Base-by-base conservation (phyloP, 2,888 invertebrate species). In the Biston betularia region DNA sequence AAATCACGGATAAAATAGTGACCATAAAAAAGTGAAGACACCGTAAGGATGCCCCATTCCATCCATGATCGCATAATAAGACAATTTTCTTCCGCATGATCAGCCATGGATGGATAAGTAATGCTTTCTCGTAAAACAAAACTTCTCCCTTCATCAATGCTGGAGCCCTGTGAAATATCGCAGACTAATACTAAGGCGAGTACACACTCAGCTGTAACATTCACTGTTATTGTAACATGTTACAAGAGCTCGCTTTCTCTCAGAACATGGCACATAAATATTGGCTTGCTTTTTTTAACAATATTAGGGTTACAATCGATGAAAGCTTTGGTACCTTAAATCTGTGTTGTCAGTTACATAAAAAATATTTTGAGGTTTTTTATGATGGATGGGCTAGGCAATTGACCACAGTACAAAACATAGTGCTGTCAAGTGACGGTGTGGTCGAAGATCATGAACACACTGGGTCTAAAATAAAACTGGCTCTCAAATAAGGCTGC, bases 61-160 rank as follows among this genome's bases (percentile, higher is more conserved):
- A 49, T 24, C 55, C 50, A 45, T 45, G 55, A 57, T 62, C 52
- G 62, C 61, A 66, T 66, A 65, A 65, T 65, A 62, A 48, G 53
- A 15, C 15, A 15, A 61, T 62, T 15, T 52, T 12, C 48, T 62
- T 57, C 61, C 66, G 40, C 57, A 46, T 56, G 66, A 66, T 46
- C 57, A 62, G 42, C 52, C 62, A 46, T 42, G 60, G 62, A 48
- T 48, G 62, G 48, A 66, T 52, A 62, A 66, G 57, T 24, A 62
- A 66, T 62, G 61, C 35, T n/a, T 34, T 44, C 15, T 66, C 66
- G 66, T 66, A 66, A 66, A 66, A 66, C 58, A 66, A 66, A 62
- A 66, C 48, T 66, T 66, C 57, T 49, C 57, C 62, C 58, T 66
- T 52, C 66, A 66, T 66, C 66, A 66, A 66, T 62, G 52, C 57